Conservation (phyloP, 2,888 invertebrate species). For the Eurytoma adleriae region DNA sequence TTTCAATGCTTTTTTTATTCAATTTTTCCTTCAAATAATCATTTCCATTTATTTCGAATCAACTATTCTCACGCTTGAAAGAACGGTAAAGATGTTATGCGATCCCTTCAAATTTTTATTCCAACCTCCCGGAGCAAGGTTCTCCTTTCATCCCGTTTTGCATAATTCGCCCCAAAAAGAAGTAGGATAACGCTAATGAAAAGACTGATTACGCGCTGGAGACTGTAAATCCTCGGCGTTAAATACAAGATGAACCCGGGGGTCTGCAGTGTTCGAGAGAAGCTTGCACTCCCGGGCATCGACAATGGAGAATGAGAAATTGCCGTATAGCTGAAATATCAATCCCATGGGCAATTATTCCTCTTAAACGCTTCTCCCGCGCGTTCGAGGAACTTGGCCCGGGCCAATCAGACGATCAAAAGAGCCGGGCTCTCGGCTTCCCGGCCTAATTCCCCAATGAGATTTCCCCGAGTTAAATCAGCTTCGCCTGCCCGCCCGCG, state of each 20-base stretch:
- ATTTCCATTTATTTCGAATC: not conserved
- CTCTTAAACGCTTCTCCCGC: slow-evolving; percentile 19
- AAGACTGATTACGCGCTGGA: not conserved
- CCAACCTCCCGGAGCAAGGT: not conserved
- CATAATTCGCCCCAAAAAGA: not conserved
- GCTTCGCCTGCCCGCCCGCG: not conserved
- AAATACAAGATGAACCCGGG: not conserved
- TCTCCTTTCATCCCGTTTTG: not conserved
- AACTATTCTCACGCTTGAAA: not conserved
- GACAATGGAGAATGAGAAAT: not conserved
- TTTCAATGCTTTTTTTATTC: not conserved
- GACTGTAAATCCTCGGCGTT: not conserved
- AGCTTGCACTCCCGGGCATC: not conserved
- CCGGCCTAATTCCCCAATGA: slow-evolving; percentile 35
- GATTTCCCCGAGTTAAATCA: slow-evolving; percentile 37
- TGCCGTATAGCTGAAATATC: slow-evolving; percentile 5
- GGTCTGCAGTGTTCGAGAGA: no score
- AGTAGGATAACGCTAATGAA: not conserved
- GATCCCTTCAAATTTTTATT: not conserved
- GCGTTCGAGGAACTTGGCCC: not conserved
- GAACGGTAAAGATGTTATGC: not conserved
- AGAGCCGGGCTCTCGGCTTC: not conserved
- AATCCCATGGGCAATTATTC: slow-evolving; percentile 26
- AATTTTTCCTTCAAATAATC: not conserved
- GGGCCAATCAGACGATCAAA: slow-evolving; percentile 36